Conservation (phyloP, 2,888 invertebrate genomes). For the Oasisia sp. region DNA sequence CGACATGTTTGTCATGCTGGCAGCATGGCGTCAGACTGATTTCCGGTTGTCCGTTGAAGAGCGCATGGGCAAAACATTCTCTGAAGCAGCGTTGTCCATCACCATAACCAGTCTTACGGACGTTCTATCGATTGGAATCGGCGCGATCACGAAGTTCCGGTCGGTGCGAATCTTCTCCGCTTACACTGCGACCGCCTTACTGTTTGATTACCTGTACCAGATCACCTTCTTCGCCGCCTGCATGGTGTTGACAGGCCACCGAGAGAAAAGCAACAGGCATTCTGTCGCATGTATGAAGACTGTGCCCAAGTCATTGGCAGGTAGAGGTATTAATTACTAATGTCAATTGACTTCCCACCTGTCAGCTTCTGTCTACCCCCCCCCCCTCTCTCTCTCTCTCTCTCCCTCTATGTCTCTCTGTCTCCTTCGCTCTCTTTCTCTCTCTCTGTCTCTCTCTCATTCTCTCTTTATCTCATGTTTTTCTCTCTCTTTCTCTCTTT, state of each 20-base stretch:
- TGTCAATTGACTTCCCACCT: too few relatives aligned
- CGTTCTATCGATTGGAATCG: conserved; percentile 23
- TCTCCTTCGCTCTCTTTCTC: too few relatives aligned
- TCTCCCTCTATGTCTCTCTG: too few relatives aligned
- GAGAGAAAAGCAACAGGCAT: conserved; percentile 65
- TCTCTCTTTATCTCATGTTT: too few relatives aligned
- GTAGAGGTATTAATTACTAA: not conserved
- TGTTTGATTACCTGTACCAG: not conserved
- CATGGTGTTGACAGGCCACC: conserved; percentile 40
- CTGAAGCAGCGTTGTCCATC: not conserved
- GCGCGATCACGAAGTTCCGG: conserved; percentile 20
- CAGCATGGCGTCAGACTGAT: conserved; percentile 1
- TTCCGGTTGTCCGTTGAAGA: not conserved
- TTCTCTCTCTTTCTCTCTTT: too few relatives aligned
- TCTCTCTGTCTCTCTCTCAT: too few relatives aligned
- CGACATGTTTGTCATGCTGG: conserved; percentile 8
- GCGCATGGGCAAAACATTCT: not conserved
- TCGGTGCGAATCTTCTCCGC: not conserved
- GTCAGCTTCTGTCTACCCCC: too few relatives aligned
- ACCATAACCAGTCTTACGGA: not conserved
- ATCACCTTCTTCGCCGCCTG: conserved; percentile 22
- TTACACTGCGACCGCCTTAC: not conserved
- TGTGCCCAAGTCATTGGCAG: conserved; percentile 18
- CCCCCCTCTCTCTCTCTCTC: too few relatives aligned
- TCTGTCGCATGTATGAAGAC: not conserved